Evolutionary conservation across 2,113 vertebrate species (phyloP).

Genomic region (Vidua macroura): DNA sequence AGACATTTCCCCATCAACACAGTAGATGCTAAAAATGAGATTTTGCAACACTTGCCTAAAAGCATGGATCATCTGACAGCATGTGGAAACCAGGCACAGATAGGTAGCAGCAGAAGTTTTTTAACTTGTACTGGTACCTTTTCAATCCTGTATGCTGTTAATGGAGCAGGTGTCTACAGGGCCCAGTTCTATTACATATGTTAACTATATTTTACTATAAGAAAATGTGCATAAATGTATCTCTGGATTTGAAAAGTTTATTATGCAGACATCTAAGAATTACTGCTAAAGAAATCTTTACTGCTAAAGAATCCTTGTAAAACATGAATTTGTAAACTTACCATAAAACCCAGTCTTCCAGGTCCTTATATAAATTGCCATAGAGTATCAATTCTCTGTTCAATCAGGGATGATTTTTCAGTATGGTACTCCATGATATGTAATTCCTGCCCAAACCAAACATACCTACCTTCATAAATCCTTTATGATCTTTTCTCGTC

Average conservation of each 20-base stretch:
- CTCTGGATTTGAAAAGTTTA: background rate
- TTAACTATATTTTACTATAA: background rate
- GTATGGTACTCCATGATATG: background rate
- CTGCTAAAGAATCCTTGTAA: background rate
- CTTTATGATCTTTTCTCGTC: background rate
- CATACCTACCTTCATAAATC: background rate
- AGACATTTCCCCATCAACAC: background rate
- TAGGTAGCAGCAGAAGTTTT: background rate
- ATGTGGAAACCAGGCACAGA: background rate
- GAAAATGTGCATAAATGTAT: background rate
- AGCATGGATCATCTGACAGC: background rate
- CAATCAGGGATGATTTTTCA: background rate
- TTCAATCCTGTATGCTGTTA: background rate
- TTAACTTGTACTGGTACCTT: background rate
- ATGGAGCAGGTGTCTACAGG: fast-evolving
- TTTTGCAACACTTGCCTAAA: background rate
- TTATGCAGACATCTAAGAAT: background rate
- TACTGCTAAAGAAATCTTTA: background rate
- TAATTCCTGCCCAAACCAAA: background rate
- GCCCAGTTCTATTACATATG: background rate
- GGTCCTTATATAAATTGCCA: background rate
- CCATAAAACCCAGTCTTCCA: background rate
- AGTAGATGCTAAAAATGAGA: background rate
- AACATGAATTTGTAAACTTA: background rate
- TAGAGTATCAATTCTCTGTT: background rate